Conservation (phyloP, 2,113 vertebrate species). For the Zosterops pallidus region DNA sequence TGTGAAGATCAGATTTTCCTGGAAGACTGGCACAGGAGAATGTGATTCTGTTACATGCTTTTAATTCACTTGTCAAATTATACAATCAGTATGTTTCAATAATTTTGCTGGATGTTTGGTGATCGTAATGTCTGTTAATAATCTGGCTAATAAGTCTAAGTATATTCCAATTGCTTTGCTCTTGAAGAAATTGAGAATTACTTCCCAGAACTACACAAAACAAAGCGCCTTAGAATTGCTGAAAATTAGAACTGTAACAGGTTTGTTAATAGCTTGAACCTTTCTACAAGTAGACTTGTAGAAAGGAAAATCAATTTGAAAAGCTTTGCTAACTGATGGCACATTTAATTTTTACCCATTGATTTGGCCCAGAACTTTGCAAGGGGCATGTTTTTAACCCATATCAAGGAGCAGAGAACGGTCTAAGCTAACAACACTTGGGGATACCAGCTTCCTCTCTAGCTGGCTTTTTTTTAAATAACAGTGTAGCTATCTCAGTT, state of each 20-base stretch:
- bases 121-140: background rate
- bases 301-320: background rate
- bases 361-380: background rate
- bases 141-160: background rate
- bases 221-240: background rate
- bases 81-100: background rate
- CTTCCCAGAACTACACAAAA: background rate
- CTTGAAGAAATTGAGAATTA: background rate
- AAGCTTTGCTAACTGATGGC: background rate
- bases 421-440: background rate
- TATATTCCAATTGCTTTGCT: background rate
- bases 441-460: background rate
- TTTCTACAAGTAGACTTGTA: background rate
- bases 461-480: background rate
- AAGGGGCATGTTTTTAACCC: background rate
- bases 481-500: background rate
- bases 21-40: accelerated
- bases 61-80: background rate
- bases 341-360: background rate
- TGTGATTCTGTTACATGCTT: background rate
- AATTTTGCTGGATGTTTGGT: background rate
- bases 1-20: constrained; percentile 50
- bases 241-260: background rate
- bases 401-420: accelerated
- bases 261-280: background rate